Evolutionary conservation across 1,140 invertebrate genomes (phyloP).

Genomic region (Dermatophagoides farinae): DNA sequence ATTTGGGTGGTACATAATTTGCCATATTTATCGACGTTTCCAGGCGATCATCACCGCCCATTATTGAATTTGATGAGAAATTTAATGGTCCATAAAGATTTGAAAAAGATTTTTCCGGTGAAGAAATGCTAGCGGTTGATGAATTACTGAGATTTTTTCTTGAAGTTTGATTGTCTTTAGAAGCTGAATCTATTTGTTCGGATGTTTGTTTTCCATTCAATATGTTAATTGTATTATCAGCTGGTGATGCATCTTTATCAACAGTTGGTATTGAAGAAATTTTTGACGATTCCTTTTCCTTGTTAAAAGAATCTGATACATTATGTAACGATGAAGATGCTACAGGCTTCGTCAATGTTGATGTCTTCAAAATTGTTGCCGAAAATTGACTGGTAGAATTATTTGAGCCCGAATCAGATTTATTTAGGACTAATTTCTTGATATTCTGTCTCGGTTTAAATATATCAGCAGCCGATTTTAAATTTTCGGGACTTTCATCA

Average conservation of each 20-base stretch:
- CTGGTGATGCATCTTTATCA: too few species aligned
- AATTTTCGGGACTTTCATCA: constrained; percentile 27
- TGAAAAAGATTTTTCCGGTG: neutral
- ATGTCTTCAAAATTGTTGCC: neutral
- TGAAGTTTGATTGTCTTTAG: neutral
- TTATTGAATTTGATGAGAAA: neutral
- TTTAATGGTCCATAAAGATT: neutral
- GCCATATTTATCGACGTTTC: neutral
- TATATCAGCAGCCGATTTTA: constrained; percentile 25
- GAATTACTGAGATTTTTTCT: neutral
- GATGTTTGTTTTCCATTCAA: too few species aligned
- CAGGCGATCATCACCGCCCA: too few species aligned
- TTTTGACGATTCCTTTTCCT: too few species aligned
- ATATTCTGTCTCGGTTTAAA: constrained; percentile 33
- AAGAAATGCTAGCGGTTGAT: too few species aligned
- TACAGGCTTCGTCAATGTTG: neutral
- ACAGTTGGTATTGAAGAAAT: too few species aligned
- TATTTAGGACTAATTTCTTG: constrained; percentile 32
- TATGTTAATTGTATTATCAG: too few species aligned
- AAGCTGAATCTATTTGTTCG: too few species aligned
- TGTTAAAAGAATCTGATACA: too few species aligned
- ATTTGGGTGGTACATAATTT: neutral
- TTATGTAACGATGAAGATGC: too few species aligned
- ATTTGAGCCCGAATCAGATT: neutral
- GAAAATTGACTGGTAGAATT: neutral